Evolutionary conservation across 1,140 invertebrate genomes (phyloP).

Genomic region (Pseudomyrmex sp.): DNA sequence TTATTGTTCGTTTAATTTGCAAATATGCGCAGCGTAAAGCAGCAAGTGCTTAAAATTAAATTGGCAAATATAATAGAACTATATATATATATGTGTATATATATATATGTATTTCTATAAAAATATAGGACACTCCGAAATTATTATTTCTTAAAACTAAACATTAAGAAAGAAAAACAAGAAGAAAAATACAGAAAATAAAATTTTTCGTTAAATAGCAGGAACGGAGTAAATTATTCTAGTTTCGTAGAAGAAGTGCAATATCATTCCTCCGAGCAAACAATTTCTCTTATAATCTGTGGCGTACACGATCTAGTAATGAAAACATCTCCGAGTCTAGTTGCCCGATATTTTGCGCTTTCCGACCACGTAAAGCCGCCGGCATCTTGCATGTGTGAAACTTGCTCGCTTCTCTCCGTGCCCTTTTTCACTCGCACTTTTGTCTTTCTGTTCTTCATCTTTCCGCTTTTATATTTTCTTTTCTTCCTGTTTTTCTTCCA

Average conservation of each 20-base stretch:
- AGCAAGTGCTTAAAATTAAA: conserved; percentile 4
- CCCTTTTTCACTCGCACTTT: not conserved
- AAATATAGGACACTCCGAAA: not conserved
- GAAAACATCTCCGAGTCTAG: conserved; percentile 73
- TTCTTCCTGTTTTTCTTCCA: not conserved
- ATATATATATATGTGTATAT: too few relatives aligned
- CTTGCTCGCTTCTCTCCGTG: conserved; percentile 43
- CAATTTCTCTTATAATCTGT: conserved; percentile 25
- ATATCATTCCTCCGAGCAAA: too few relatives aligned
- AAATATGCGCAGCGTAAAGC: not conserved
- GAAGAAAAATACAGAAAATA: not conserved
- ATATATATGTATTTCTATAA: too few relatives aligned
- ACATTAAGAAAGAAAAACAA: not conserved
- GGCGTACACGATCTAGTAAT: conserved; percentile 69
- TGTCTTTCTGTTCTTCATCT: not conserved
- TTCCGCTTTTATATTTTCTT: not conserved
- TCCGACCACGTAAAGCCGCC: conserved; percentile 71
- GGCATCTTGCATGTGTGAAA: conserved; percentile 66
- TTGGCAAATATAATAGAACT: not conserved
- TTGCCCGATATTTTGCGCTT: conserved; percentile 66
- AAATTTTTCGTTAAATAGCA: not conserved
- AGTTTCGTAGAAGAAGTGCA: too few relatives aligned
- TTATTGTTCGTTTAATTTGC: not conserved
- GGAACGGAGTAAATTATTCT: not conserved
- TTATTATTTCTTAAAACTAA: not conserved